phyloP scores from a whole-genome alignment of 2,113 vertebrate genomes.

The Echinops telfairi region DNA sequence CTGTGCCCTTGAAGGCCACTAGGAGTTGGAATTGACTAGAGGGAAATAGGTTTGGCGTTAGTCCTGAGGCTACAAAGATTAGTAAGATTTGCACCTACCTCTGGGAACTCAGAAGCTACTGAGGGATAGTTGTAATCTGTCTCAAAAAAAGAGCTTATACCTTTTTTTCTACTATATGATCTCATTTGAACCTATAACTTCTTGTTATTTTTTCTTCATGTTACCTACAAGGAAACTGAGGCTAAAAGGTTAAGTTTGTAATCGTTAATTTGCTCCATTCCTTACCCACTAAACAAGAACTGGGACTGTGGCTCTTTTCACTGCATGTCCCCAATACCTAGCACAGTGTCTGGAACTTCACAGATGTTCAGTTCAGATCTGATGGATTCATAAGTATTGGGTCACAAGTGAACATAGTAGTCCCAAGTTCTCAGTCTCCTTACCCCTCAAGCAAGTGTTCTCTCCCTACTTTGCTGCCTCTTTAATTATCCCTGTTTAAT shows the following conservation, averaged over 20 bases:
- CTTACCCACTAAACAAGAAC: background rate
- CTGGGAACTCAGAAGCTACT: conserved; percentile 8
- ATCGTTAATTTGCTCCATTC: conserved; percentile 22
- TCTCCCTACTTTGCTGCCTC: background rate
- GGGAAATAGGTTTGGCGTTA: background rate
- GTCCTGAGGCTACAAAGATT: background rate
- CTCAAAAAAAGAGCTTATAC: conserved; percentile 5
- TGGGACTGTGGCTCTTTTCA: background rate
- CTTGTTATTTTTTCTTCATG: conserved; percentile 6
- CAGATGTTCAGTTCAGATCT: background rate
- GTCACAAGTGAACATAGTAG: background rate
- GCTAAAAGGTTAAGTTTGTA: background rate
- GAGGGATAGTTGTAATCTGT: background rate
- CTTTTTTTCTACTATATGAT: background rate
- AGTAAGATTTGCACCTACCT: background rate
- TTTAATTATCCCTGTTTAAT: conserved; percentile 50
- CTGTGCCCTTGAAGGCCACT: background rate
- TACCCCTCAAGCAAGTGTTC: background rate
- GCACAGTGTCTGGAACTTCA: background rate
- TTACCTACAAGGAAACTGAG: conserved; percentile 27
- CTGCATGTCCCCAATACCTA: background rate
- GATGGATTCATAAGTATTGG: background rate
- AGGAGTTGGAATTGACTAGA: background rate
- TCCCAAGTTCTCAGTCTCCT: background rate
- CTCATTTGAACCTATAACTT: background rate